phyloP scores from a whole-genome alignment of 2,797 vertebrate species.

The Sebastolobus alascanus region DNA sequence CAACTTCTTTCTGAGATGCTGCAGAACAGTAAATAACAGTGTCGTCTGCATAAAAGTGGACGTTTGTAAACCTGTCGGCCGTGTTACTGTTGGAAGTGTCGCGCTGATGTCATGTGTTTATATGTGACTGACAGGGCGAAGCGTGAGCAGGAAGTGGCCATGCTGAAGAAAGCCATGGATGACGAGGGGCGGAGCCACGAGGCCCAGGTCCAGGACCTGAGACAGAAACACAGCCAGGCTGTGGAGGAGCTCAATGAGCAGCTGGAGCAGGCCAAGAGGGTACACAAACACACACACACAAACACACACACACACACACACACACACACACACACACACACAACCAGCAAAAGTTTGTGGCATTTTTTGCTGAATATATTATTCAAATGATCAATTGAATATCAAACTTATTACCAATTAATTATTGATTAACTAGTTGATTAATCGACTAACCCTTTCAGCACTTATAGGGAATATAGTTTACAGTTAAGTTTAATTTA shows the following conservation, averaged over 20 bases:
- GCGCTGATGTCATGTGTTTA: not conserved
- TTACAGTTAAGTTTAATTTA: too few species aligned
- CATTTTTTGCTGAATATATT: too few species aligned
- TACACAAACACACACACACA: conserved; percentile 50
- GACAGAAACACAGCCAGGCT: conserved; percentile 92
- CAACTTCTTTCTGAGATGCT: not conserved
- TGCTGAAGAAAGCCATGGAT: conserved; percentile 93
- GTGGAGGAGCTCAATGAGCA: conserved; percentile 94
- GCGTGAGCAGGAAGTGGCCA: conserved; percentile 94
- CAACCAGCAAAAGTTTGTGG: too few species aligned
- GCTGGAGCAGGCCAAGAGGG: conserved; percentile 95
- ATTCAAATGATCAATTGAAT: too few species aligned
- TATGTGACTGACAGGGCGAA: conserved; percentile 85
- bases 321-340: not conserved
- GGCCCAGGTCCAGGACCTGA: conserved; percentile 94
- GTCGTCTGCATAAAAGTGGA: conserved; percentile 23
- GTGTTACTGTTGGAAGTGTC: not conserved
- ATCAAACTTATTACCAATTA: too few species aligned
- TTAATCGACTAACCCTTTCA: too few species aligned
- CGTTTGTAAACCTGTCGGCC: not conserved
- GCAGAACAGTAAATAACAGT: not conserved
- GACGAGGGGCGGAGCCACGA: conserved; percentile 93
- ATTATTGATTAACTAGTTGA: too few species aligned
- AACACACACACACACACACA: not conserved
- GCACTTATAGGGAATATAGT: too few species aligned